phyloP scores from a whole-genome alignment of 1,140 invertebrate genomes.

The Aricia agestis region DNA sequence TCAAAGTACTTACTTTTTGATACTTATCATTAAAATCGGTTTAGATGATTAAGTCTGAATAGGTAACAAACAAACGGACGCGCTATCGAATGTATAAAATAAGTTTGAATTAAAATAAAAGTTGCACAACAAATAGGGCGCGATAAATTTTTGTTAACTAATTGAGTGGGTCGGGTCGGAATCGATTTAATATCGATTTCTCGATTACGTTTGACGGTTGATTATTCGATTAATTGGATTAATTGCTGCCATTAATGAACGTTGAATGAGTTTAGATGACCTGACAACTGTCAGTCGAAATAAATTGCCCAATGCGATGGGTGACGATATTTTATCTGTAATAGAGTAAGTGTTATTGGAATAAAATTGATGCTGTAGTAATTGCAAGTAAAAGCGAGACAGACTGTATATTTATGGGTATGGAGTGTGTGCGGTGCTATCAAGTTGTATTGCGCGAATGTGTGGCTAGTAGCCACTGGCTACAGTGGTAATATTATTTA shows the following conservation, averaged over 20 bases:
- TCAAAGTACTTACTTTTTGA: too few species aligned
- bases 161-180: neutral
- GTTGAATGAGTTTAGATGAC: neutral
- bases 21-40: too few species aligned
- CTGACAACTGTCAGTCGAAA: neutral
- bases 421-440: too few species aligned
- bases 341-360: neutral
- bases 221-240: slow-evolving; percentile 2
- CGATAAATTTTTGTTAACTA: slow-evolving; percentile 22
- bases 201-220: neutral
- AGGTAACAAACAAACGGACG: too few species aligned
- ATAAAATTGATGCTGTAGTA: neutral
- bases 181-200: neutral
- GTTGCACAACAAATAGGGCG: slow-evolving; percentile 22
- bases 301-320: neutral
- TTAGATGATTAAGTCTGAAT: too few species aligned
- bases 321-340: neutral
- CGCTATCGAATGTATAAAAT: too few species aligned
- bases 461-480: too few species aligned
- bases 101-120: neutral
- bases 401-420: neutral
- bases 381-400: too few species aligned
- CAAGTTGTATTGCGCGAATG: too few species aligned
- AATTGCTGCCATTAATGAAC: neutral
- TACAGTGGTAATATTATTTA: too few species aligned